Percentiles rank a stretch among this genome's conserved stretches.
These are phyloP conservation scores for Tenualosa thibaudeaui DNA, from an alignment of 2,797 vertebrate genomes.

Conservation along the genomic window DNA sequence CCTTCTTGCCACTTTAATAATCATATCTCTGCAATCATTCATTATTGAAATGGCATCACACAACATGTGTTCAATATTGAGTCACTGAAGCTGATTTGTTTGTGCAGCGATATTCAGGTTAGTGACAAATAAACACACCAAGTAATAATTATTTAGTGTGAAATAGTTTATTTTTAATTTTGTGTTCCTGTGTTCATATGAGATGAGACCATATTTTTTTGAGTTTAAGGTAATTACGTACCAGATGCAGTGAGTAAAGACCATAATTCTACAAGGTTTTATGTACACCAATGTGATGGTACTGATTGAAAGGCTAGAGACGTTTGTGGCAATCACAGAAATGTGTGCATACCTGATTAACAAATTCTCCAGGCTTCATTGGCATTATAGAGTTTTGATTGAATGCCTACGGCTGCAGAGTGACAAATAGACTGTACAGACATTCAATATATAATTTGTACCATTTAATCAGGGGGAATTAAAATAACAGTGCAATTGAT, in stretches of 20 bases:
- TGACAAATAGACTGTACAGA: slow-evolving; percentile 7
- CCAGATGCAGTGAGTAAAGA: no score
- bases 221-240: no score
- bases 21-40: background rate
- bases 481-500: background rate
- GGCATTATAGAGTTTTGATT: background rate
- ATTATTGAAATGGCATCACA: background rate
- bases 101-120: background rate
- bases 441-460: background rate
- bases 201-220: background rate
- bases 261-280: background rate
- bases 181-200: background rate
- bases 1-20: background rate
- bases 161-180: background rate
- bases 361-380: background rate
- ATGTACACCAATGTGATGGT: background rate
- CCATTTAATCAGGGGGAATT: background rate
- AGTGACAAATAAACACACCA: background rate
- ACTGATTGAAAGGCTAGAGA: background rate
- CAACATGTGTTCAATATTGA: background rate
- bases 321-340: background rate
- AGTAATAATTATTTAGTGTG: no score
- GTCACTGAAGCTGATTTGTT: background rate
- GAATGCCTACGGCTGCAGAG: background rate
- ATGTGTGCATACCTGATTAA: slow-evolving; percentile 12